These are phyloP conservation scores for Coranthus polyacanthus DNA, from an alignment of 2,797 vertebrate species.

Conservation along the genomic window DNA sequence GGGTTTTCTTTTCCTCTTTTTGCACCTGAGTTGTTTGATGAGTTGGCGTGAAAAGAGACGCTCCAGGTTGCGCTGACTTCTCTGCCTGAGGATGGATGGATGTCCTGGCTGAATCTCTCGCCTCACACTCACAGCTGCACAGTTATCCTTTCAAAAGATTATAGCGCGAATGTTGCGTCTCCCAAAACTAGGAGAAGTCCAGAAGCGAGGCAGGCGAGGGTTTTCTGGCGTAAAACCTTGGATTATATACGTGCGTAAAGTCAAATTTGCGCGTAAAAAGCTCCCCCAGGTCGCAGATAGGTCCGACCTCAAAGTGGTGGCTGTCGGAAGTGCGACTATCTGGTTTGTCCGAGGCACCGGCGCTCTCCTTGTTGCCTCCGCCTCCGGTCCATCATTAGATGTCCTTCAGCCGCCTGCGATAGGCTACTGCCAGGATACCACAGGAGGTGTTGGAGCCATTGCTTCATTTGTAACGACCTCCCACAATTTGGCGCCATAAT, in stretches of 20 bases:
- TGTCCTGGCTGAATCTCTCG: constrained; percentile 25
- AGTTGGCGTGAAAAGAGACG: constrained; percentile 13
- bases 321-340: constrained; percentile 61
- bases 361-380: constrained; percentile 72
- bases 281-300: constrained; percentile 17
- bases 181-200: constrained; percentile 40
- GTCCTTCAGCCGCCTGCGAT: constrained; percentile 70
- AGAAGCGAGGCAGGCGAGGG: background rate
- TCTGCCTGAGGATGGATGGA: constrained; percentile 17
- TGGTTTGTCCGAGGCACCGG: constrained; percentile 71
- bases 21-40: constrained; percentile 24
- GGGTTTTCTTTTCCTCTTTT: background rate
- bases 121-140: constrained; percentile 15
- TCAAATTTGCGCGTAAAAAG: constrained; percentile 52
- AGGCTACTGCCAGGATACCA: constrained; percentile 77
- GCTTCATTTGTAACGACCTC: constrained; percentile 71
- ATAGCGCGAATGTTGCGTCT: background rate
- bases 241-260: constrained; percentile 34
- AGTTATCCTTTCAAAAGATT: constrained; percentile 21
- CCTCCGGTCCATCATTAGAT: constrained; percentile 74
- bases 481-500: constrained; percentile 66
- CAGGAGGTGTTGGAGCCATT: constrained; percentile 67
- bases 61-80: constrained; percentile 21
- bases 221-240: background rate
- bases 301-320: constrained; percentile 39